phyloP scores from a whole-genome alignment of 2,888 invertebrate genomes.

The Drepana falcataria region DNA sequence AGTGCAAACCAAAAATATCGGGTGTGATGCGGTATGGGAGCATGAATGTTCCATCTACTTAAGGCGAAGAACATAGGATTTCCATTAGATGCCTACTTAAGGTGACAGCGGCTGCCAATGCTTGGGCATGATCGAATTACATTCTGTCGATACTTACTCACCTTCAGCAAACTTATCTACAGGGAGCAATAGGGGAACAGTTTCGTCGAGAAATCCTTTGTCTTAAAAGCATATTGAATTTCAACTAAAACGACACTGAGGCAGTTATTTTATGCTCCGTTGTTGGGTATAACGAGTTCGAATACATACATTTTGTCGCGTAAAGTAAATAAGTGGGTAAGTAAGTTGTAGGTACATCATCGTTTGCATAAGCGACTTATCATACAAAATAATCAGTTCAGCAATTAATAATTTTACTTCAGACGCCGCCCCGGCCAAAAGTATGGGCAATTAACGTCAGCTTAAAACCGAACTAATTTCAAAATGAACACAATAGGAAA shows the following conservation, averaged over 20 bases:
- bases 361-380: too few relatives aligned
- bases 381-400: too few relatives aligned
- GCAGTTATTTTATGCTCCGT: neutral
- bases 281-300: too few relatives aligned
- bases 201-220: constrained; percentile 2
- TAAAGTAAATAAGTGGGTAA: too few relatives aligned
- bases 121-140: constrained; percentile 64
- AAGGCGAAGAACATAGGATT: constrained; percentile 56
- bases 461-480: constrained; percentile 41
- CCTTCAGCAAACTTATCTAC: constrained; percentile 23
- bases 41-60: constrained; percentile 37
- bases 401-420: neutral
- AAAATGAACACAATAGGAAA: constrained; percentile 42
- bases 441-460: constrained; percentile 33
- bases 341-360: too few relatives aligned
- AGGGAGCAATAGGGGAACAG: constrained; percentile 2
- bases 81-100: constrained; percentile 66
- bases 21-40: constrained; percentile 19
- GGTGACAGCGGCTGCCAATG: constrained; percentile 53
- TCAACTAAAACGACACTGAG: neutral
- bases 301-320: neutral
- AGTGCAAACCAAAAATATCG: constrained; percentile 22
- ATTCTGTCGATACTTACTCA: constrained; percentile 35
- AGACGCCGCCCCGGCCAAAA: constrained; percentile 21
- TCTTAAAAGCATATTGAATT: constrained; percentile 1